These are phyloP conservation scores for Mystacornis crossleyi DNA, from an alignment of 2,113 vertebrate genomes.

Conservation along the genomic window DNA sequence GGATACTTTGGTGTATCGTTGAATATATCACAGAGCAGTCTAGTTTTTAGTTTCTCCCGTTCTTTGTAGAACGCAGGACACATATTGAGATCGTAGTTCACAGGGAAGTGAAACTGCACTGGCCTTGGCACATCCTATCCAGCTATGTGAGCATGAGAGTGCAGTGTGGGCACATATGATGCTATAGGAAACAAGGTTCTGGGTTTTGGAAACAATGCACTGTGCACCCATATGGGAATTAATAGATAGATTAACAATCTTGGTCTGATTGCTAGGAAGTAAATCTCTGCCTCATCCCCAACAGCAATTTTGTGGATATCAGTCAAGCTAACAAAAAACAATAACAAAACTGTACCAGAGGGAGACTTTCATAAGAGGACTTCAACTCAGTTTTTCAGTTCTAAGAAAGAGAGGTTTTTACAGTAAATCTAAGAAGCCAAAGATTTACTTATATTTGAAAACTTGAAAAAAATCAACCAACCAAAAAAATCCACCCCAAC, in stretches of 20 bases:
- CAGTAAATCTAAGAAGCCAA: not conserved
- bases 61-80: not conserved
- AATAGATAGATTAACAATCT: not conserved
- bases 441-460: not conserved
- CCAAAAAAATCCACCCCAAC: not conserved
- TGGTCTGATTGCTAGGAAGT: not conserved
- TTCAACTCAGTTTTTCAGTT: not conserved
- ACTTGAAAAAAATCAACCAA: not conserved
- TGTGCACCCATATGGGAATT: not conserved
- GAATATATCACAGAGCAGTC: not conserved
- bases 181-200: not conserved
- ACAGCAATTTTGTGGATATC: not conserved
- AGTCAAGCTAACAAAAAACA: not conserved
- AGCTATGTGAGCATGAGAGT: not conserved
- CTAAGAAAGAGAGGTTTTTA: not conserved
- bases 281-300: not conserved
- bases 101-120: not conserved
- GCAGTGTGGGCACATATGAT: not conserved
- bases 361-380: not conserved
- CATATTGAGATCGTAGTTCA: not conserved
- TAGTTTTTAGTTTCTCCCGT: not conserved
- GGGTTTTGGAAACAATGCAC: not conserved
- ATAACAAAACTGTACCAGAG: not conserved
- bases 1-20: not conserved
- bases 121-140: not conserved